Conservation (phyloP, 2,113 vertebrate genomes). For the Barnardius zonarius region DNA sequence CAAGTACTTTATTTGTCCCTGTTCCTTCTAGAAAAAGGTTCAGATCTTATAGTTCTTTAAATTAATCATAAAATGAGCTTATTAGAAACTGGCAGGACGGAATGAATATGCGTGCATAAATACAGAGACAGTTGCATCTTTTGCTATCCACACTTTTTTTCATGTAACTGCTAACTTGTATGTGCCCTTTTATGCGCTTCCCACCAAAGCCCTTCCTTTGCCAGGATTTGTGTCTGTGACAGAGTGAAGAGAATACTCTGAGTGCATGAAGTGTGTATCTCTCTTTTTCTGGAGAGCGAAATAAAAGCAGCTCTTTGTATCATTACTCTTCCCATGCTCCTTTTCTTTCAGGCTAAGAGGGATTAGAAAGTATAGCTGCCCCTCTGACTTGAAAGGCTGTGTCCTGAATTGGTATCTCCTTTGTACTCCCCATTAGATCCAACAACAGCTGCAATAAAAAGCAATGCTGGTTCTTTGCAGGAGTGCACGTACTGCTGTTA, state of each 20-base stretch:
- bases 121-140: neutral
- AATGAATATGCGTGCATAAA: neutral
- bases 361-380: neutral
- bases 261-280: neutral
- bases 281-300: neutral
- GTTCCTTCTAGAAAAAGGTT: neutral
- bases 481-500: neutral
- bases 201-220: neutral
- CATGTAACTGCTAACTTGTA: neutral
- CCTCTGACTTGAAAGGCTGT: neutral
- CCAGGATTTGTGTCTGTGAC: neutral
- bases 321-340: neutral
- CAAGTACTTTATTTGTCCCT: conserved; percentile 1
- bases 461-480: neutral
- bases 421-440: neutral
- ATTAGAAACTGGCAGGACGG: neutral
- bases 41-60: neutral
- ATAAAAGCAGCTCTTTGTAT: neutral
- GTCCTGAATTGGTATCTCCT: neutral
- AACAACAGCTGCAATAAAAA: neutral
- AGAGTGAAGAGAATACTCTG: neutral
- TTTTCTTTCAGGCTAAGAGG: neutral
- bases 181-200: neutral
- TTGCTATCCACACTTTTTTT: neutral
- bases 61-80: neutral